phyloP scores from a whole-genome alignment of 30 jellyfish, hydroid and myxozoan genomes.

The Hydractinia echinata region DNA sequence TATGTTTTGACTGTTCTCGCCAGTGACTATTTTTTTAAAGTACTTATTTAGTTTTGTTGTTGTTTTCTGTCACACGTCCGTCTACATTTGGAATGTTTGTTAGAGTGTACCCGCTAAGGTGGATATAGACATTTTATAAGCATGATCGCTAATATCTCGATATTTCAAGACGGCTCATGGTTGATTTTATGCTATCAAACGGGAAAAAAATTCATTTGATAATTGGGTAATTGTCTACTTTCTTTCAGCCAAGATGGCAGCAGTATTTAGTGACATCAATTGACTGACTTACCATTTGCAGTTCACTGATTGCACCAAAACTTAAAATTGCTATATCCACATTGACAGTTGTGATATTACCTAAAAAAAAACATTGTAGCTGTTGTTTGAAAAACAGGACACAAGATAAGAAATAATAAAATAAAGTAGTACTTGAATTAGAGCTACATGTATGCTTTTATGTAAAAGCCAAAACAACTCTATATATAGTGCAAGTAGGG shows the following conservation, averaged over 20 bases:
- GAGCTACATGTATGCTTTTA: too few species aligned
- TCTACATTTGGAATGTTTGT: too few species aligned
- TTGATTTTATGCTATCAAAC: background rate
- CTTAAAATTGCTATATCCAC: slow-evolving; percentile 72
- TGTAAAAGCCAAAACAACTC: too few species aligned
- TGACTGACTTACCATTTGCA: slow-evolving; percentile 57
- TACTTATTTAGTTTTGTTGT: too few species aligned
- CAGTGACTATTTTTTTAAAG: too few species aligned
- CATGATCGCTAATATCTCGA: background rate
- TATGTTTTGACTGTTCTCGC: background rate
- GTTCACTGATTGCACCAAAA: slow-evolving; percentile 85
- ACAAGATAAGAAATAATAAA: background rate
- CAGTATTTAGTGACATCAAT: background rate
- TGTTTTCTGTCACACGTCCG: too few species aligned
- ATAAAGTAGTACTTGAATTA: too few species aligned
- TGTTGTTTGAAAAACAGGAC: background rate
- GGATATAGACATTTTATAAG: background rate
- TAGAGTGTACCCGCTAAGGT: too few species aligned
- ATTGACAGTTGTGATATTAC: slow-evolving; percentile 55
- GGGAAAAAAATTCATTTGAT: background rate
- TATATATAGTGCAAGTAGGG: too few species aligned
- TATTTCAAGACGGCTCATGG: background rate
- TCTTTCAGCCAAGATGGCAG: background rate
- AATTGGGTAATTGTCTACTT: background rate
- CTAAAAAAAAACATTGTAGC: slow-evolving; percentile 18